Conservation (phyloP, 2,797 vertebrate genomes). For the Spinus olivaceus region DNA sequence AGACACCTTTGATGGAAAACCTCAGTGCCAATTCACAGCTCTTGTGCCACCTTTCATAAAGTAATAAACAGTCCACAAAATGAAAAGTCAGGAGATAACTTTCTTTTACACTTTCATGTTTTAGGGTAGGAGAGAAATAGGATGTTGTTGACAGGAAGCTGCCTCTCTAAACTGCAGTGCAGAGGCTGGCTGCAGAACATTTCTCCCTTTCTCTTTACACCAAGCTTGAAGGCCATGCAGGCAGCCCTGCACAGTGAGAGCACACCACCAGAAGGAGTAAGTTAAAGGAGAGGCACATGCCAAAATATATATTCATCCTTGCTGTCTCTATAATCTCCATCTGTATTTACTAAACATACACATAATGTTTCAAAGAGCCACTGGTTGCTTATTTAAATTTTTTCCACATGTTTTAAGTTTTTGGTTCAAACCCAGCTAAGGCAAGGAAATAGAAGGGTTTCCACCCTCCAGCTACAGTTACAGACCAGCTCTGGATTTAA, state of each 20-base stretch:
- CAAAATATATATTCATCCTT: background rate
- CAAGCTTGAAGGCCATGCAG: background rate
- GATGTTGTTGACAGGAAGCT: background rate
- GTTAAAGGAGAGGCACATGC: background rate
- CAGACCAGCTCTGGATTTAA: slow-evolving; percentile 38
- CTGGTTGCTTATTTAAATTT: slow-evolving; percentile 44
- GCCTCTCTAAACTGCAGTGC: background rate
- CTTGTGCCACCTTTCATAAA: background rate
- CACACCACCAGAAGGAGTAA: background rate
- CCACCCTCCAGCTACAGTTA: slow-evolving; percentile 47
- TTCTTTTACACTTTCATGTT: background rate
- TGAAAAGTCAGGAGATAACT: background rate
- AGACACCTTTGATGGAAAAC: background rate
- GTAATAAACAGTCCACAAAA: background rate
- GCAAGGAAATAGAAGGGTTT: slow-evolving; percentile 51
- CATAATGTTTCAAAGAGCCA: background rate
- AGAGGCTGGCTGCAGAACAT: background rate
- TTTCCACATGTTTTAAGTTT: slow-evolving; percentile 44
- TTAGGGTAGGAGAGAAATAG: background rate
- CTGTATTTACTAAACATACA: slow-evolving; percentile 47
- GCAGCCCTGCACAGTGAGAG: background rate
- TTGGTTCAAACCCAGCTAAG: background rate
- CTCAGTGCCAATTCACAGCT: background rate
- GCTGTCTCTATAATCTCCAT: background rate
- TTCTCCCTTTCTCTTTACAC: background rate